Conservation (phyloP, 2,797 vertebrate genomes). For the Podargus strigoides region DNA sequence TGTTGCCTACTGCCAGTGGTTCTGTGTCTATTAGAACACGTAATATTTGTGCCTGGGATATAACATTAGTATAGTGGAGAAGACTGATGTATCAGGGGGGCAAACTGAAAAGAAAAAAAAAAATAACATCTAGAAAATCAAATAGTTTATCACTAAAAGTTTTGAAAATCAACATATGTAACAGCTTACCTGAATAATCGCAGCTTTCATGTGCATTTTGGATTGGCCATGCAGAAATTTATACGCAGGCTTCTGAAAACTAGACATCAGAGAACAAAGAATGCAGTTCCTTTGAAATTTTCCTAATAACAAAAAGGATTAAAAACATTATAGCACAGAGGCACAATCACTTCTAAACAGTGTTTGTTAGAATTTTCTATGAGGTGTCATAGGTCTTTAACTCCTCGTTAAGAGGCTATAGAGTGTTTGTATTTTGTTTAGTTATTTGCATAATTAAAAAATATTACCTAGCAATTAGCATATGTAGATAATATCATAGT, state of each 20-base stretch:
- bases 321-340: background rate
- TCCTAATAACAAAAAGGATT: background rate
- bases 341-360: background rate
- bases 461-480: conserved; percentile 6
- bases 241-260: background rate
- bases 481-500: background rate
- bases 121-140: background rate
- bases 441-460: conserved; percentile 27
- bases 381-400: background rate
- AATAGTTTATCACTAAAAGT: background rate
- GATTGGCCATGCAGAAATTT: background rate
- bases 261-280: background rate
- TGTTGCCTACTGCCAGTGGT: background rate
- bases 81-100: background rate
- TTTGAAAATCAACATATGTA: background rate
- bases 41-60: background rate
- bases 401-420: background rate
- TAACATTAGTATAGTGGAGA: background rate
- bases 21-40: background rate
- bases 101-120: background rate
- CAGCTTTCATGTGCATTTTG: background rate
- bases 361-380: background rate
- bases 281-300: background rate
- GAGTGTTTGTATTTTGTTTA: background rate
- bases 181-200: background rate